These are phyloP conservation scores for Drosophila virilis DNA, from an alignment of 1,140 invertebrate species.

Conservation along the genomic window DNA sequence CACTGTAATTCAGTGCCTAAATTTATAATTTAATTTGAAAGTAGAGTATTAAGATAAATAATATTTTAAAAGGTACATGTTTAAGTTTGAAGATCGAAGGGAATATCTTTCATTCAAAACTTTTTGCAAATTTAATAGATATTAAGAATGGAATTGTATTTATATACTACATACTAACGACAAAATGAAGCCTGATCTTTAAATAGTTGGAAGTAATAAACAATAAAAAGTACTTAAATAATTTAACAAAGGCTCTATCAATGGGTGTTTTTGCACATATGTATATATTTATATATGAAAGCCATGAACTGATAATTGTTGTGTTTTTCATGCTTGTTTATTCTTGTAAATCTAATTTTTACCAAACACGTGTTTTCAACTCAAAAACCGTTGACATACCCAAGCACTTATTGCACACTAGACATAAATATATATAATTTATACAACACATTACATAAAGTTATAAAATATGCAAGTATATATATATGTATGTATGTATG, in stretches of 20 bases:
- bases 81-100: no score
- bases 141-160: no score
- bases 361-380: slow-evolving; percentile 20
- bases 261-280: neutral
- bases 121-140: no score
- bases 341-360: neutral
- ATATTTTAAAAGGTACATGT: no score
- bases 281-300: neutral
- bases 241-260: neutral
- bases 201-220: neutral
- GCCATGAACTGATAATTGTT: slow-evolving; percentile 3
- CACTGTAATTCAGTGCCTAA: no score
- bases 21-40: no score
- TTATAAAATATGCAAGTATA: neutral
- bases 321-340: no score
- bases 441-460: neutral
- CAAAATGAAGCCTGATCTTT: neutral
- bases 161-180: neutral
- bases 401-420: neutral
- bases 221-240: neutral
- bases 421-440: neutral
- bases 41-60: no score
- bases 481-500: neutral
- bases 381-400: neutral
- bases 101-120: no score